Base-by-base conservation (phyloP, 2,888 invertebrate species). In the Leucoptera coffeella region DNA sequence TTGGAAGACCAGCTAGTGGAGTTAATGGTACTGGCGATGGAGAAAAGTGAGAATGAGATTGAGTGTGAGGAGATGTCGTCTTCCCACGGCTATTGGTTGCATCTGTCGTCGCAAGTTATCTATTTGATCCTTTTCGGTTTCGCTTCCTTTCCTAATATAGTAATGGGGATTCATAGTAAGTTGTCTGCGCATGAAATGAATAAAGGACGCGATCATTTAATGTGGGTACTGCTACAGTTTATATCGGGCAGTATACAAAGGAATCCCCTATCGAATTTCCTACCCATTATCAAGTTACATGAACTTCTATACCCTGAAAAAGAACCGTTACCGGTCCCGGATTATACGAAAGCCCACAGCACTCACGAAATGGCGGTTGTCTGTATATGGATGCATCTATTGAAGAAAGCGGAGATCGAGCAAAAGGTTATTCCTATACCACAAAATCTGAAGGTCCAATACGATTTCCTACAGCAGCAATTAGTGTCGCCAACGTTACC, bases 171-270 rank as follows among this genome's bases (percentile, higher is more conserved):
- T 15, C 88, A 92, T 50, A 85, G 87, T 30, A 90, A 87, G 67
- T 55, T 90, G 19, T 76, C 82, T 23, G 83, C 82, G 5, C 75
- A 85, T 37, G 89, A 91, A 44, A 71, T 93, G 47, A 77, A 85
- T 32, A 88, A 90, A 54, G 94, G 95, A 0, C 74, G 97, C 25
- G 96, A 96, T 58, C 94, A 97, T 43, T 67, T 99, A n/a, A 97
- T 99, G 96, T 97, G 97, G 96, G 88, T 94, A 12, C 65, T 97
- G 11, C 65, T 99, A 22, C 97, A 99, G 61, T 96, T 94, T 45
- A 91, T 97, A 41, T 95, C 96, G 1, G 95, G 95, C 25, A 93
- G 92, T 45, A 94, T 94, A 42, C 92, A 93, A 52, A 82, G 93
- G 39, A 94, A 94, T 60, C 89, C 93, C 0, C 58, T 89, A 24